Conservation (phyloP, 92 coral and sea anemone species). For the Phenganax marumi region DNA sequence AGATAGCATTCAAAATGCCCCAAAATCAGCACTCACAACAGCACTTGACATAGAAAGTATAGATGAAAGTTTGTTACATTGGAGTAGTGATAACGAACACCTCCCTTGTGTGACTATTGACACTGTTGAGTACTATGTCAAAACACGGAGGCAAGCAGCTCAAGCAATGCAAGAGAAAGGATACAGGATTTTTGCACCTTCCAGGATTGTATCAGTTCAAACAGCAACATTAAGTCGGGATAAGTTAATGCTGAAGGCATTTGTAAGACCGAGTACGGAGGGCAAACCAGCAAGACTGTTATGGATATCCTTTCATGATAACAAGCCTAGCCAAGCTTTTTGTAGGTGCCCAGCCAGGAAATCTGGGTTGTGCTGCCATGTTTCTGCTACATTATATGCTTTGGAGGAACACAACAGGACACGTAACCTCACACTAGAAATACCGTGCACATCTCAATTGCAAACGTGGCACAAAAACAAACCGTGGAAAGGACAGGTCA, state of each 20-base stretch:
- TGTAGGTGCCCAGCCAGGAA: constrained; percentile 24
- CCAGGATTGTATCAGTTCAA: constrained; percentile 8
- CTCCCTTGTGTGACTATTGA: constrained; percentile 23
- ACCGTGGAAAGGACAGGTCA: constrained; percentile 16
- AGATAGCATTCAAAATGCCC: constrained; percentile 20
- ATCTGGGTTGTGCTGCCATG: constrained; percentile 6
- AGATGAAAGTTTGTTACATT: background rate
- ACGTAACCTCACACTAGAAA: constrained; percentile 2
- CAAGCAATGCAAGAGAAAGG: constrained; percentile 42
- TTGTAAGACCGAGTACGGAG: constrained; percentile 34
- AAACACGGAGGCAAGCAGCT: constrained; percentile 22
- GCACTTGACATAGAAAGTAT: constrained; percentile 6
- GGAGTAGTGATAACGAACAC: background rate
- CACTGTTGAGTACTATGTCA: background rate
- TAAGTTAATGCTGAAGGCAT: constrained; percentile 10
- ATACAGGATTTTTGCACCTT: background rate
- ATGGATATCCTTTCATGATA: constrained; percentile 11
- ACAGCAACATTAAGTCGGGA: constrained; percentile 1
- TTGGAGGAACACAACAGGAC: constrained; percentile 24
- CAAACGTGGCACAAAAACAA: constrained; percentile 35
- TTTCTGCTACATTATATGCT: constrained; percentile 19
- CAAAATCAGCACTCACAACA: background rate
- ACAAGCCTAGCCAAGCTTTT: constrained; percentile 33
- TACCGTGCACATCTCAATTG: constrained; percentile 17
- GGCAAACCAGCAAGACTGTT: constrained; percentile 21